Evolutionary conservation across 2,888 invertebrate genomes (phyloP), one percentile per base, ranked within the genome.

Genomic region (Horisme vitalbata): DNA sequence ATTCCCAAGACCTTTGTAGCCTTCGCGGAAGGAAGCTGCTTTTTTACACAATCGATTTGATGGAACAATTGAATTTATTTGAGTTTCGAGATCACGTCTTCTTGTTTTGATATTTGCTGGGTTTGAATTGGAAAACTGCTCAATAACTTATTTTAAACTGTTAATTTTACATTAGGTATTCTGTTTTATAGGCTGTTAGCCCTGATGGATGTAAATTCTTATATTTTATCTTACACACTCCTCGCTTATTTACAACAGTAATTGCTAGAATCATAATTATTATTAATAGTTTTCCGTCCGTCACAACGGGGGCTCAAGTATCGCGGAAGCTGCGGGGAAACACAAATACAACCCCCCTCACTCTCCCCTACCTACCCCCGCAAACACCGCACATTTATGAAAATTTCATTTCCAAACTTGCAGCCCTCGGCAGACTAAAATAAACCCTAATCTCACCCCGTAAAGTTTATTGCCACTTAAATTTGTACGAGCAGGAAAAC

Each of bases 351-450:
- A 57, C 66, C 66, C 65, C 69, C 67, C 66, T 55, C 45, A 48
- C 41, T 14, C 23, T 35, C 38, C 15, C 41, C 15, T 15, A 50
- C 20, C 41, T 27, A 21, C 48, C 52, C 52, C 64, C 46, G 55
- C 52, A 24, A 38, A 49, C 48, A 55, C 59, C 63, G 56, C 68
- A 75, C 79, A 79, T 79, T 87, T 87, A 86, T 87, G 86, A 83
- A 87, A 87, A 83, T 86, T 84, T 85, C 83, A 90, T 90, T 88
- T 86, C 78, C 79, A 82, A 85, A 78, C 75, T 66, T 63, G 53
- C 50, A 61, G 48, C 61, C 56, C 57, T 63, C 49, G 60, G 55
- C 83, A 75, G 71, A 73, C 79, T 63, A 80, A 85, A 83, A 72
- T 79, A 75, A 75, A 79, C 87, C 74, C 68, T 88, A 83, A 78